These are phyloP conservation scores for Phymorhynchus buccinoides DNA, from an alignment of 1,140 invertebrate genomes.

Conservation along the genomic window DNA sequence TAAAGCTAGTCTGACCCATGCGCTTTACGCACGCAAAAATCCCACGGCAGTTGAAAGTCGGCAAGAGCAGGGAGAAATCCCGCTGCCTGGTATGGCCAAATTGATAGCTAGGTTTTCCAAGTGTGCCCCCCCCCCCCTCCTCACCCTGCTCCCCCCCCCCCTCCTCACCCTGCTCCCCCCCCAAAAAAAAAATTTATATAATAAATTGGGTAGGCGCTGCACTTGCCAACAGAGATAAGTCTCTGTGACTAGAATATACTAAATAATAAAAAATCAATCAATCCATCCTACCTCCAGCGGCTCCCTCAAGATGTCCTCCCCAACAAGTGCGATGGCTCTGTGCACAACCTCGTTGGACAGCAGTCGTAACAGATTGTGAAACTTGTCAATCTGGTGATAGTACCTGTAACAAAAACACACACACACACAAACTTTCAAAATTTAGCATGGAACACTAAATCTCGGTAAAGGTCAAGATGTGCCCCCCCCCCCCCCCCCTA, in stretches of 20 bases:
- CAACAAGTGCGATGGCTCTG: slow-evolving; percentile 70
- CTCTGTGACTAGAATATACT: neutral
- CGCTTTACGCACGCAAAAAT: no score
- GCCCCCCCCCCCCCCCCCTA: no score
- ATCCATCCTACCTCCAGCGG: slow-evolving; percentile 63
- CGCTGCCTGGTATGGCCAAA: no score
- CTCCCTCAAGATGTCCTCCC: slow-evolving; percentile 70
- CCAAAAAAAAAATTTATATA: no score
- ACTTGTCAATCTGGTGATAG: slow-evolving; percentile 72
- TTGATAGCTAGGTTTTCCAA: no score
- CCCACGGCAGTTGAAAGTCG: no score
- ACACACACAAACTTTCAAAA: neutral
- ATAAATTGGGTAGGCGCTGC: neutral
- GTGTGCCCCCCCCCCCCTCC: no score
- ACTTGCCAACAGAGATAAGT: neutral
- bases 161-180: neutral
- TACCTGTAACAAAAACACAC: slow-evolving; percentile 47
- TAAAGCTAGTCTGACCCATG: no score
- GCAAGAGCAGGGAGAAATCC: no score
- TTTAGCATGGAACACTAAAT: no score
- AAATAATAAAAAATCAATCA: neutral
- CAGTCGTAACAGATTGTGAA: slow-evolving; percentile 68
- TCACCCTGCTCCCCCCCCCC: slow-evolving; percentile 71
- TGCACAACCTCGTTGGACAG: slow-evolving; percentile 73
- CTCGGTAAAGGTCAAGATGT: no score